These are phyloP conservation scores for Eurytoma adleriae DNA, from an alignment of 2,888 invertebrate species.

Conservation along the genomic window DNA sequence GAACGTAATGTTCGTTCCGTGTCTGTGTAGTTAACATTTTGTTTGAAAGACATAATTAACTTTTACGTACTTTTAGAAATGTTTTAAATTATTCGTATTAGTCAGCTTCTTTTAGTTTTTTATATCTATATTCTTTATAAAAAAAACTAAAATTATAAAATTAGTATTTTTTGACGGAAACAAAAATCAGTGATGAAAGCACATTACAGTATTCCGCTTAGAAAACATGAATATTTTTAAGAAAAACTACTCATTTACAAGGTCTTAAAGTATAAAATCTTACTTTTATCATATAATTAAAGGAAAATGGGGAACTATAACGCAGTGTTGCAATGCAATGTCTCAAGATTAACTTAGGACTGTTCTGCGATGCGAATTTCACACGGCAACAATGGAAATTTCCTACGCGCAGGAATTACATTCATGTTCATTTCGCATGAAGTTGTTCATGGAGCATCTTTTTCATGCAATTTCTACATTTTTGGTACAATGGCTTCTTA, in stretches of 20 bases:
- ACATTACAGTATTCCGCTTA: not conserved
- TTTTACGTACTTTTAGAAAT: too few species aligned
- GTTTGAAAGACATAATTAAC: too few species aligned
- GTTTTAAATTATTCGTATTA: too few species aligned
- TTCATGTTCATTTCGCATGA: conserved; percentile 12
- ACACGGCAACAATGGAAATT: conserved; percentile 17
- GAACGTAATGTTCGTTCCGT: too few species aligned
- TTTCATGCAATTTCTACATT: too few species aligned
- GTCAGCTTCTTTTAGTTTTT: too few species aligned
- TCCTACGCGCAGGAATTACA: not conserved
- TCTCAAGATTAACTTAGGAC: not conserved
- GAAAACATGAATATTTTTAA: not conserved
- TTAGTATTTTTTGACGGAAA: too few species aligned
- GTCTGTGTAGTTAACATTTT: too few species aligned
- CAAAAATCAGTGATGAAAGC: not conserved
- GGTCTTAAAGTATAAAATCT: not conserved
- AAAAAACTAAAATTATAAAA: too few species aligned
- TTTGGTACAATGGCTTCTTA: too few species aligned
- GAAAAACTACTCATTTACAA: not conserved
- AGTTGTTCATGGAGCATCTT: not conserved
- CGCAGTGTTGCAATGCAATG: not conserved
- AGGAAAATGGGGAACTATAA: too few species aligned
- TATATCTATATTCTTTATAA: too few species aligned
- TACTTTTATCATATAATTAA: conserved; percentile 10
- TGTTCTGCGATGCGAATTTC: conserved; percentile 11